Evolutionary conservation across 2,888 invertebrate genomes (phyloP).

Genomic region (Drosophila nr. fundita): DNA sequence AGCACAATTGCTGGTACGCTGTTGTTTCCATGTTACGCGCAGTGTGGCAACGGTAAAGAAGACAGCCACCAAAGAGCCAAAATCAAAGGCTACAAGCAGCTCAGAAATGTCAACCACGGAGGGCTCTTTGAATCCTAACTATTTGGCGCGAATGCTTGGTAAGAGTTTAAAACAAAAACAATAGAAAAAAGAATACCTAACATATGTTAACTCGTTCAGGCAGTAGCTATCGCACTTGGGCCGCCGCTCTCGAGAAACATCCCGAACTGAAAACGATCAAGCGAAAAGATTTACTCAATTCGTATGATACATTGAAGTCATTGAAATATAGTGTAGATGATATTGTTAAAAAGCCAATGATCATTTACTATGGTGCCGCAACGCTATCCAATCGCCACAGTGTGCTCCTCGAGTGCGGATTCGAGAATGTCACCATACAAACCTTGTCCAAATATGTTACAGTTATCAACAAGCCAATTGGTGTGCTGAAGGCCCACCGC

Average conservation of each 20-base stretch:
- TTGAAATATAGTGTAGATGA: constrained; percentile 86
- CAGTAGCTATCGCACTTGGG: constrained; percentile 73
- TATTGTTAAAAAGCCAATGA: constrained; percentile 86
- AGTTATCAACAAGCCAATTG: constrained; percentile 81
- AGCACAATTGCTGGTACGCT: constrained; percentile 37
- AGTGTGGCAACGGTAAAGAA: constrained; percentile 34
- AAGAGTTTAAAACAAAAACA: neutral
- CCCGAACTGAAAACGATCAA: constrained; percentile 77
- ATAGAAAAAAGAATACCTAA: neutral
- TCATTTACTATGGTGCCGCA: constrained; percentile 87
- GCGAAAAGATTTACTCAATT: constrained; percentile 76
- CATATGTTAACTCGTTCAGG: constrained; percentile 52
- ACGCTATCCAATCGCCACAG: constrained; percentile 88
- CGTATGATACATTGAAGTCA: constrained; percentile 69
- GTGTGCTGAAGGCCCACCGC: constrained; percentile 83
- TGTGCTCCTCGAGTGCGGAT: constrained; percentile 88
- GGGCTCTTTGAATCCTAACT: constrained; percentile 61
- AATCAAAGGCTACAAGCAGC: constrained; percentile 6
- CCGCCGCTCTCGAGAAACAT: constrained; percentile 71
- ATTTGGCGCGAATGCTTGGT: constrained; percentile 65
- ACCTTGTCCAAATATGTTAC: constrained; percentile 84
- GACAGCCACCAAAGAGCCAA: constrained; percentile 19
- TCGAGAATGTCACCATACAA: constrained; percentile 83
- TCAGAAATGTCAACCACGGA: constrained; percentile 40
- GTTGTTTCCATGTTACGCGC: constrained; percentile 29